Conservation (phyloP, 2,113 vertebrate genomes). For the Sander lucioperca region DNA sequence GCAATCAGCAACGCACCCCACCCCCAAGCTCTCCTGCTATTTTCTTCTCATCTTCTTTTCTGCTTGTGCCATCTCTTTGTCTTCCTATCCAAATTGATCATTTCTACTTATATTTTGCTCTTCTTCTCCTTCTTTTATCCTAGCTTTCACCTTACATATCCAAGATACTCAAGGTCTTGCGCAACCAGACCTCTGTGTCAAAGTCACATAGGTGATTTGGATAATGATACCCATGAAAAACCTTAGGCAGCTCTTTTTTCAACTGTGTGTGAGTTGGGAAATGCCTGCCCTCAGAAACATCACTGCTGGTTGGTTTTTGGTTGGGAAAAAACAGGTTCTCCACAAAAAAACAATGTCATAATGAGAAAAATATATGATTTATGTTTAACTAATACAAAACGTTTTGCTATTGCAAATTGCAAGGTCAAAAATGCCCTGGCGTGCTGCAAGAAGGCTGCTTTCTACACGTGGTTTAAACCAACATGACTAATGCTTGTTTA, state of each 20-base stretch:
- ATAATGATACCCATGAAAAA: conserved; percentile 29
- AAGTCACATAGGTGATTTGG: conserved; percentile 28
- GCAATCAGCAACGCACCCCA: conserved; percentile 13
- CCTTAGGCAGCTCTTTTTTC: background rate
- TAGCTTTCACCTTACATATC: background rate
- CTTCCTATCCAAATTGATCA: background rate
- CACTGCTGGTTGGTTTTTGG: background rate
- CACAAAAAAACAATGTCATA: conserved; percentile 20
- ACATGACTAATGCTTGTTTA: conserved; percentile 68
- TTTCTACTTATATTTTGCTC: background rate
- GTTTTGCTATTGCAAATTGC: conserved; percentile 28
- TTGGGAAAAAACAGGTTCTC: conserved; percentile 28
- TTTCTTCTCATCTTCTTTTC: background rate
- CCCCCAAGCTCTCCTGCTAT: conserved; percentile 25
- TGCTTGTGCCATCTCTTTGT: too few relatives aligned
- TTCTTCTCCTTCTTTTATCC: background rate
- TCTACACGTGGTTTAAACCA: conserved; percentile 61
- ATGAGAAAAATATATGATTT: background rate
- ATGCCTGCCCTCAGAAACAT: background rate
- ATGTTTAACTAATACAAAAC: conserved; percentile 14
- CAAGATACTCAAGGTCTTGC: background rate
- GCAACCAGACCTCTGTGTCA: background rate
- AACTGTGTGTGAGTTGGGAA: conserved; percentile 9
- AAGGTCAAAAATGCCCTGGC: conserved; percentile 22
- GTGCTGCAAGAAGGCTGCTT: conserved; percentile 44